Evolutionary conservation across 1,140 invertebrate species (phyloP).

Genomic region (Reticulitermes speratus): DNA sequence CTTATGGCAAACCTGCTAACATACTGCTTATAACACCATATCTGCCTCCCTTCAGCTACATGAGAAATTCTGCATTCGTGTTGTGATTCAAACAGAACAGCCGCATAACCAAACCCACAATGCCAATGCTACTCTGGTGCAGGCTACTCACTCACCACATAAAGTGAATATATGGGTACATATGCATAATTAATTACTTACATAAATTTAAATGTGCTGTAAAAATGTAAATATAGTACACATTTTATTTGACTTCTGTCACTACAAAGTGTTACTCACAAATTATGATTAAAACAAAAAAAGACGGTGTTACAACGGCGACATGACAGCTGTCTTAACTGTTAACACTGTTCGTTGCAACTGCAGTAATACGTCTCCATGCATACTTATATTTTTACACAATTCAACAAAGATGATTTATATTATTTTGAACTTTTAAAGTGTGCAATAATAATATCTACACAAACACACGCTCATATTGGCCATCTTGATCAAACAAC

Average conservation of each 20-base stretch:
- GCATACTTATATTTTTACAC: background rate
- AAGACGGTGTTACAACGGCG: background rate
- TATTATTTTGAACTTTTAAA: conserved; percentile 9
- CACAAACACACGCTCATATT: background rate
- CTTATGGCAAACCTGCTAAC: too few species aligned
- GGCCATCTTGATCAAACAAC: background rate
- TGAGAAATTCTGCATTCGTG: too few species aligned
- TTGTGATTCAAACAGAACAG: too few species aligned
- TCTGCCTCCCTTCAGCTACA: too few species aligned
- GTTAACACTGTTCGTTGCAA: too few species aligned
- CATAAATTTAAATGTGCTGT: too few species aligned
- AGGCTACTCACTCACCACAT: too few species aligned
- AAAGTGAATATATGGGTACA: too few species aligned
- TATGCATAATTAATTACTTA: too few species aligned
- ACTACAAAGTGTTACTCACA: conserved; percentile 2
- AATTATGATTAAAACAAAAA: background rate
- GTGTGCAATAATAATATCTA: background rate
- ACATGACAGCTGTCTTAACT: background rate
- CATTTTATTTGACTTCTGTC: background rate
- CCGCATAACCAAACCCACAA: too few species aligned
- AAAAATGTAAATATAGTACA: background rate
- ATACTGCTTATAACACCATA: too few species aligned
- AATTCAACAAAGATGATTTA: background rate
- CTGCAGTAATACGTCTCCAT: background rate
- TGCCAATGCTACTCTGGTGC: too few species aligned